Conservation (phyloP, 2,888 invertebrate genomes). For the Agrochola lychnidis region DNA sequence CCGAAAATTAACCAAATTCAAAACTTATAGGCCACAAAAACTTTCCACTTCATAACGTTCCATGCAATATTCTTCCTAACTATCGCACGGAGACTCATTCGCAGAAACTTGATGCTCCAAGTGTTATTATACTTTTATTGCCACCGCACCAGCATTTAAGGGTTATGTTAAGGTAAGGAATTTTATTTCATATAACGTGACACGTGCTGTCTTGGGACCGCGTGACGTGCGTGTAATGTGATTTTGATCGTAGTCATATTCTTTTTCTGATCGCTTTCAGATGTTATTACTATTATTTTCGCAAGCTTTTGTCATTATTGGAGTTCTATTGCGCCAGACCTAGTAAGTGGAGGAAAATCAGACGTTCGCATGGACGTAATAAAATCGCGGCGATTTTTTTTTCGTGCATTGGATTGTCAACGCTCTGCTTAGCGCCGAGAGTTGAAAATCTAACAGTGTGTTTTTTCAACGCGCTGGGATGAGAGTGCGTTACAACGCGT, state of each 20-base stretch:
- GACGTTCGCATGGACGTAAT: too few species aligned
- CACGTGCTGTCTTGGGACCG: constrained; percentile 35
- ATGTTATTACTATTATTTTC: background rate
- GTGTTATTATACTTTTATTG: constrained; percentile 57
- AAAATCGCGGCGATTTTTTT: too few species aligned
- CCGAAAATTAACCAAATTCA: background rate
- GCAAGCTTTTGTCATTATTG: background rate
- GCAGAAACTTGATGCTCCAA: constrained; percentile 36
- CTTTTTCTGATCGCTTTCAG: constrained; percentile 20
- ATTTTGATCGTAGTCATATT: constrained; percentile 39
- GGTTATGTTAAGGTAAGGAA: constrained; percentile 30
- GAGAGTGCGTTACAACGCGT: too few species aligned
- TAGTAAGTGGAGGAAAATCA: background rate
- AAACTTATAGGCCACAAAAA: background rate
- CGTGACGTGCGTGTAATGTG: constrained; percentile 34
- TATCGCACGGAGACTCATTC: constrained; percentile 27
- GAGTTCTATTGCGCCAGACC: background rate
- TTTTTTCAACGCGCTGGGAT: too few species aligned
- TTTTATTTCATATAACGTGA: constrained; percentile 31
- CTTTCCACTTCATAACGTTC: background rate
- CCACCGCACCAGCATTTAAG: constrained; percentile 33
- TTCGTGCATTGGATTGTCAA: too few species aligned
- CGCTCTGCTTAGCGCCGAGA: too few species aligned
- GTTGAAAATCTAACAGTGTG: too few species aligned
- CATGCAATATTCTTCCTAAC: background rate